A percentile compares a stretch with the other conserved stretches of the same genome.
Evolutionary conservation across 2,888 invertebrate genomes (phyloP).

Genomic region (Balanococcus diminutus): DNA sequence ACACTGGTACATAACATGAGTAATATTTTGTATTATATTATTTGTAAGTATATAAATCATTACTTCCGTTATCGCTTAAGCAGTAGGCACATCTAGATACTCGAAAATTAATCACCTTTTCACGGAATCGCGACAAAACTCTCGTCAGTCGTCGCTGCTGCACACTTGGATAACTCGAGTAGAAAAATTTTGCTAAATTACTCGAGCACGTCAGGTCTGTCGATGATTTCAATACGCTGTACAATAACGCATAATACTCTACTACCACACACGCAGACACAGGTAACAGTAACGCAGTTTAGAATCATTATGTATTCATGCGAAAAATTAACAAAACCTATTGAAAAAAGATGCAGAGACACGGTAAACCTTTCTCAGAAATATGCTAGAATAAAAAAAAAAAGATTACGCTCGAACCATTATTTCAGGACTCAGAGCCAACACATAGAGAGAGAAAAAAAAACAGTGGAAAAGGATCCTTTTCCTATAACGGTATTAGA

Average conservation of each 20-base stretch:
- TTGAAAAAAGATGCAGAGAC: neutral
- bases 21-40: too few species aligned
- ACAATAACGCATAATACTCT: neutral
- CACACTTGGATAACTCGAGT: neutral
- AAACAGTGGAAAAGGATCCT: neutral
- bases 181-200: neutral
- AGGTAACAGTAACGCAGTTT: neutral
- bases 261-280: neutral
- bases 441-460: neutral
- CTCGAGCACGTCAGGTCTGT: neutral
- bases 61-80: neutral
- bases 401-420: neutral
- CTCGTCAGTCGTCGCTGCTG: neutral
- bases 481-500: neutral
- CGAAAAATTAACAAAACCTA: slow-evolving; percentile 6
- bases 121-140: neutral
- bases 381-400: neutral
- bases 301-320: slow-evolving; percentile 22
- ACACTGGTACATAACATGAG: neutral
- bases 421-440: neutral
- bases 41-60: neutral
- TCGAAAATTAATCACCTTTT: neutral
- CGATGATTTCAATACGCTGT: neutral
- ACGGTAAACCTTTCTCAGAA: neutral
- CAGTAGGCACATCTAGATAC: neutral